Percentiles rank a stretch among this genome's conserved stretches.
These are phyloP conservation scores for Rhizomys pruinosus DNA, from an alignment of 2,113 vertebrate species.

Conservation along the genomic window DNA sequence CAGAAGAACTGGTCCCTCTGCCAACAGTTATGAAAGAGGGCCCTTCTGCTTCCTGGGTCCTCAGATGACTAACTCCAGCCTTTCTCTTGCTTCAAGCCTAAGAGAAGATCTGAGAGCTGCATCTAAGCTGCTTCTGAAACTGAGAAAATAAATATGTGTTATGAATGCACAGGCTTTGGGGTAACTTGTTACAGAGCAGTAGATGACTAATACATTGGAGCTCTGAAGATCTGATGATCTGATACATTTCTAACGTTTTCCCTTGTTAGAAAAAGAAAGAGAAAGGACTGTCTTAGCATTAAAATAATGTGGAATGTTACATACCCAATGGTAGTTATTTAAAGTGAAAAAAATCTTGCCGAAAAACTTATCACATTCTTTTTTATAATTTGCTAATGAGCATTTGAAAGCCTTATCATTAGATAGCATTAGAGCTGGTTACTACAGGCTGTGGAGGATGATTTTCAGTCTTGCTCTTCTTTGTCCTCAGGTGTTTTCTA, in stretches of 20 bases:
- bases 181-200: slow-evolving; percentile 1
- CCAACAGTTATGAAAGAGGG: neutral
- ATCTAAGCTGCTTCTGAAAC: neutral
- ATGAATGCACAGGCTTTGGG: neutral
- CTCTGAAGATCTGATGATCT: neutral
- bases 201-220: neutral
- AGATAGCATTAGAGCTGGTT: neutral
- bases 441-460: neutral
- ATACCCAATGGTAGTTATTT: slow-evolving; percentile 2
- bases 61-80: neutral
- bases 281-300: slow-evolving; percentile 9
- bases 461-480: slow-evolving; percentile 15
- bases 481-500: slow-evolving; percentile 1
- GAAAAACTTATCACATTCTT: slow-evolving; percentile 30
- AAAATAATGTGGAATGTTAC: neutral
- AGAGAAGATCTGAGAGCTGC: neutral
- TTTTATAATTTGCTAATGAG: slow-evolving; percentile 12
- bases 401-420: neutral
- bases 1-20: neutral
- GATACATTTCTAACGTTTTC: neutral
- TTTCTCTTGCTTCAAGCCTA: neutral
- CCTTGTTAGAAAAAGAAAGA: slow-evolving; percentile 4
- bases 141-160: slow-evolving; percentile 8
- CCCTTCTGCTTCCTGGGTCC: neutral
- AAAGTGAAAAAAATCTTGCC: neutral